Conservation (phyloP, 1,140 invertebrate genomes). For the Pseudachorutes palmiensis region DNA sequence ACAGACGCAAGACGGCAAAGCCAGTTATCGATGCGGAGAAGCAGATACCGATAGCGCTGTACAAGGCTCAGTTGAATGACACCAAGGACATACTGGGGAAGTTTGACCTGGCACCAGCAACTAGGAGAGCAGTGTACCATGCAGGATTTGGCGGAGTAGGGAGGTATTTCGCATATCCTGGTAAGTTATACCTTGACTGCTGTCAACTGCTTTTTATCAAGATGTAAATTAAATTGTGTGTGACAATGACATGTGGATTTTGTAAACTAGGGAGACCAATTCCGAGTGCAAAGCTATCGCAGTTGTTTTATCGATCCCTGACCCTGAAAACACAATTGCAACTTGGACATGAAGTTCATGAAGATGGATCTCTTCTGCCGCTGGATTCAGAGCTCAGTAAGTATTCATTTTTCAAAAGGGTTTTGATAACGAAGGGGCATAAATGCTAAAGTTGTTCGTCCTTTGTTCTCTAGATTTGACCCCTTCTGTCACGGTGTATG, state of each 20-base stretch:
- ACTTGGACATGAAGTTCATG: not conserved
- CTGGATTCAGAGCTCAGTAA: slow-evolving; percentile 27
- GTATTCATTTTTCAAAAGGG: not conserved
- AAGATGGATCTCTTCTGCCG: not conserved
- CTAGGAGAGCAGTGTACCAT: slow-evolving; percentile 35
- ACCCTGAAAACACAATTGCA: slow-evolving; percentile 21
- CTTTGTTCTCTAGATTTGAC: not conserved
- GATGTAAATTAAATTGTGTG: too few relatives aligned
- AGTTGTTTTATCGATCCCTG: slow-evolving; percentile 29
- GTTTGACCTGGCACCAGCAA: slow-evolving; percentile 34
- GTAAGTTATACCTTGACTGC: slow-evolving; percentile 26
- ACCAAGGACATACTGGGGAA: slow-evolving; percentile 37
- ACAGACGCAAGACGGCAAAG: slow-evolving; percentile 26
- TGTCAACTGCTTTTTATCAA: not conserved
- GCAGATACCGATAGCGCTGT: slow-evolving; percentile 36
- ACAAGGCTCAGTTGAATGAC: slow-evolving; percentile 37
- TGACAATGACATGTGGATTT: too few relatives aligned
- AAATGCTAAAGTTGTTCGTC: not conserved
- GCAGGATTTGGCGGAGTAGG: slow-evolving; percentile 34
- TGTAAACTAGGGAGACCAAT: slow-evolving; percentile 29
- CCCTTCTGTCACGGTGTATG: not conserved
- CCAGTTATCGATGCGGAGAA: slow-evolving; percentile 31
- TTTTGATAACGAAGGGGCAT: too few relatives aligned
- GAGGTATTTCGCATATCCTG: slow-evolving; percentile 38
- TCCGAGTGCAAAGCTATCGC: slow-evolving; percentile 19